Evolutionary conservation across 2,888 invertebrate genomes (phyloP), one percentile per base, ranked within the genome.

Genomic region (Calameuta idolon): DNA sequence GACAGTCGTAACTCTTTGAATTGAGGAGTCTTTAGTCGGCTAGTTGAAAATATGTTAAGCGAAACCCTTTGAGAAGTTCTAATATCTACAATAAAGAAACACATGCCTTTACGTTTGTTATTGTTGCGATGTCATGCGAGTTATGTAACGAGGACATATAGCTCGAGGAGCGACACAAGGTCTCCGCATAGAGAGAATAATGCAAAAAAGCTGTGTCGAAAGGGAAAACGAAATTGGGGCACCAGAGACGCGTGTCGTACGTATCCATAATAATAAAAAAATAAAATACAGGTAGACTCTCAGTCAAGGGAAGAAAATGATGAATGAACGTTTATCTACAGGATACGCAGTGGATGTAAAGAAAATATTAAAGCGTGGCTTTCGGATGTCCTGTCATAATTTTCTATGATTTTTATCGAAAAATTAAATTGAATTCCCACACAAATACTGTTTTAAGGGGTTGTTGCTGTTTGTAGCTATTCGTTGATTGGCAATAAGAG

Each of bases 111-210:
- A 55, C 75, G 55, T 75, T 73, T 31, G 73, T 80, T 73, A 34
- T 69, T 35, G 74, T 23, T 23, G 75, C 75, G 74, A 69, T 34
- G 34, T 69, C 30, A 79, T 23, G 55, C 37, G 31, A 33, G 74
- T 83, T 82, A 79, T 80, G 79, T 81, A 83, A 83, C 77, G 75
- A 68, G 73, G 75, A 75, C 75, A 77, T 80, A 80, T 79, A 80
- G 81, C 71, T 81, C 79, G 78, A 81, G 79, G 73, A 81, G 69
- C 80, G 80, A 81, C 78, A 81, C 79, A 82, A 83, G 79, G 79
- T 78, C 76, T 79, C 69, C 69, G 34, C 69, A 31, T n/a, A 33
- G 35, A 73, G 76, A 73, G 76, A 73, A 77, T 69, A 73, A 69
- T 73, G 34, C n/a, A 69, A 76, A 34, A 34, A 34, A 30, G 31